Conservation (phyloP, 2,797 vertebrate genomes). For the Sebastes baramenuke region DNA sequence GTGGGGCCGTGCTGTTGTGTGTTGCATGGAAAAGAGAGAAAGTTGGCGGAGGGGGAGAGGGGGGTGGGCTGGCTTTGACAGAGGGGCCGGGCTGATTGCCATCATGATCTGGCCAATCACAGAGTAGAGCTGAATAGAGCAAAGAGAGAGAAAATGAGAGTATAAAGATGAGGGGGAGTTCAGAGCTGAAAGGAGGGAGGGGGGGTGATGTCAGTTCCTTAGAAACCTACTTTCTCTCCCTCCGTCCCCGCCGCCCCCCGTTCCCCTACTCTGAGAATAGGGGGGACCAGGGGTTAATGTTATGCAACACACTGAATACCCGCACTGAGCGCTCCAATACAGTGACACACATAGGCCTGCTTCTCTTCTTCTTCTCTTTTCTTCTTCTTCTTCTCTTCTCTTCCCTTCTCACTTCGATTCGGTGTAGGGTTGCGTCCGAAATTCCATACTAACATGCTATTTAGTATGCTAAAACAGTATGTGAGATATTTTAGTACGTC, state of each 20-base stretch:
- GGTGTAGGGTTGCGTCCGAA: background rate
- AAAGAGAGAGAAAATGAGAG: conserved; percentile 73
- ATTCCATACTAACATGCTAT: no score
- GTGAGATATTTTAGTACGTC: no score
- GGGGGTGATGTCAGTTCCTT: conserved; percentile 85
- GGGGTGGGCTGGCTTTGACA: conserved; percentile 68
- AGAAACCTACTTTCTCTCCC: conserved; percentile 76
- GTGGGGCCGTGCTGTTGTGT: conserved; percentile 52
- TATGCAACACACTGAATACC: conserved; percentile 85
- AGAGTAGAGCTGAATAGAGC: conserved; percentile 76
- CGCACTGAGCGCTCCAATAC: conserved; percentile 68
- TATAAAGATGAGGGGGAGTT: conserved; percentile 66
- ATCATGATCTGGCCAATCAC: conserved; percentile 84
- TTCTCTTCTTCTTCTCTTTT: conserved; percentile 16
- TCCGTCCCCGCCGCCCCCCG: conserved; percentile 46
- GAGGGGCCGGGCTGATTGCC: conserved; percentile 82
- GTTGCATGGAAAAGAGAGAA: conserved; percentile 52
- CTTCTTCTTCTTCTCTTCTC: background rate
- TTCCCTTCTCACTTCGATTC: background rate
- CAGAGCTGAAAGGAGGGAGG: conserved; percentile 67
- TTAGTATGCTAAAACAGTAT: no score
- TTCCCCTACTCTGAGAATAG: conserved; percentile 75
- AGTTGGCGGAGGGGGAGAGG: conserved; percentile 29
- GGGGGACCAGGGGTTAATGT: conserved; percentile 86
- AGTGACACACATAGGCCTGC: conserved; percentile 67